Conservation (phyloP, 64 coral and sea anemone species). For the Montipora efflorescens region DNA sequence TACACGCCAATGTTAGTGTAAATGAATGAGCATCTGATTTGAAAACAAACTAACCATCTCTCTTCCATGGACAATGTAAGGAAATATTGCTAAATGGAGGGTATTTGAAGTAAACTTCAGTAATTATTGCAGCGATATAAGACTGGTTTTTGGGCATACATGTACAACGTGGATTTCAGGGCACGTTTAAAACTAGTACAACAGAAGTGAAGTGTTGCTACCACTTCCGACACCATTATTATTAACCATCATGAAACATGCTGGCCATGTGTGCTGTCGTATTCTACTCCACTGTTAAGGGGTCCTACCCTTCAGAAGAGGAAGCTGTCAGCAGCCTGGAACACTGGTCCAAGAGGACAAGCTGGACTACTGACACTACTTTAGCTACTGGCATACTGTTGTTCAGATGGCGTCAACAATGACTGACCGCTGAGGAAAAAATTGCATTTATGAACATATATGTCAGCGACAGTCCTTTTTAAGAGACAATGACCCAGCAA, state of each 20-base stretch:
- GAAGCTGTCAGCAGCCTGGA: background rate
- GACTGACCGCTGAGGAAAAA: conserved; percentile 41
- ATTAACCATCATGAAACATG: conserved; percentile 42
- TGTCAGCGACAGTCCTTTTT: background rate
- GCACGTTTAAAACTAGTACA: too few species aligned
- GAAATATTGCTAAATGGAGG: too few species aligned
- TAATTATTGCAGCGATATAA: too few species aligned
- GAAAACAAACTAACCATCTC: too few species aligned
- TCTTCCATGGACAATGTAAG: too few species aligned
- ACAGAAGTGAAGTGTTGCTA: too few species aligned
- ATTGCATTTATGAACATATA: conserved; percentile 27
- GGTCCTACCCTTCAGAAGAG: conserved; percentile 39
- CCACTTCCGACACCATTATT: background rate
- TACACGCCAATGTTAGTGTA: too few species aligned
- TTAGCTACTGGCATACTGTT: conserved; percentile 1
- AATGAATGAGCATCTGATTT: too few species aligned
- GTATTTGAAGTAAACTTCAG: too few species aligned
- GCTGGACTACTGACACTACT: conserved; percentile 23
- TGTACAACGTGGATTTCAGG: too few species aligned
- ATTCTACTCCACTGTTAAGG: conserved; percentile 20
- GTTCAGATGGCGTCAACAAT: conserved; percentile 30
- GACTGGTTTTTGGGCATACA: too few species aligned
- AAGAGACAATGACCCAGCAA: background rate
- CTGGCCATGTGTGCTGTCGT: conserved; percentile 30
- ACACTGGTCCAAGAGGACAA: conserved; percentile 31